Percentiles rank a stretch among this genome's conserved stretches.
phyloP scores from a whole-genome alignment of 2,888 invertebrate genomes.

The Acanthosepion esculentum region DNA sequence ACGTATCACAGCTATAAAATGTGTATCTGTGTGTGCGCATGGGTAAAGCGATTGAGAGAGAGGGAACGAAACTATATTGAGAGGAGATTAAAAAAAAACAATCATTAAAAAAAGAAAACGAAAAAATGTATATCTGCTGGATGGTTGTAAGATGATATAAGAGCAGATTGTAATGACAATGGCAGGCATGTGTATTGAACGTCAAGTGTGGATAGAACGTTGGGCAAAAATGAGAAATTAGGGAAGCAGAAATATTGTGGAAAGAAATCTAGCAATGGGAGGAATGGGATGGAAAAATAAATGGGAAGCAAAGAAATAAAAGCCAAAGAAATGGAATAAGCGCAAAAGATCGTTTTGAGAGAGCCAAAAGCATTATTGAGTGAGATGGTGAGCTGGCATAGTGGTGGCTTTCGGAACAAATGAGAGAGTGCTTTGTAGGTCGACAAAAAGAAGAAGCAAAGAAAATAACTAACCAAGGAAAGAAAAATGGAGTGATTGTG shows the following conservation, averaged over 20 bases:
- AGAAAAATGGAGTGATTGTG: neutral
- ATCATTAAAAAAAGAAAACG: neutral
- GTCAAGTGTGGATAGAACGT: neutral
- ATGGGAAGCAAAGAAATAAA: neutral
- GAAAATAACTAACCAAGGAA: neutral
- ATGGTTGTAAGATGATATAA: neutral
- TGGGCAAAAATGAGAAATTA: neutral
- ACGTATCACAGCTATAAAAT: neutral
- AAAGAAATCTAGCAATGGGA: neutral
- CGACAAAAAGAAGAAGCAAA: neutral
- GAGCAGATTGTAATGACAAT: neutral
- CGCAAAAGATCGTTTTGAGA: neutral
- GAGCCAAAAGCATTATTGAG: neutral
- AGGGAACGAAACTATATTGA: neutral
- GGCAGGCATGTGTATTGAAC: neutral
- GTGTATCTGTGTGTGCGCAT: neutral
- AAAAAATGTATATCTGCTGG: neutral
- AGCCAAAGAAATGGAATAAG: neutral
- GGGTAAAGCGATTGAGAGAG: neutral
- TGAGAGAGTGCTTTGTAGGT: neutral
- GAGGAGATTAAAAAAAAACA: neutral
- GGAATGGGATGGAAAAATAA: neutral
- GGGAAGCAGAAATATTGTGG: neutral
- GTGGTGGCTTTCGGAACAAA: neutral
- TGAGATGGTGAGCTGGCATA: neutral